Percentiles rank a stretch among this genome's conserved stretches.
Conservation (phyloP, 1,140 invertebrate genomes). For the Phthorimaea operculella region DNA sequence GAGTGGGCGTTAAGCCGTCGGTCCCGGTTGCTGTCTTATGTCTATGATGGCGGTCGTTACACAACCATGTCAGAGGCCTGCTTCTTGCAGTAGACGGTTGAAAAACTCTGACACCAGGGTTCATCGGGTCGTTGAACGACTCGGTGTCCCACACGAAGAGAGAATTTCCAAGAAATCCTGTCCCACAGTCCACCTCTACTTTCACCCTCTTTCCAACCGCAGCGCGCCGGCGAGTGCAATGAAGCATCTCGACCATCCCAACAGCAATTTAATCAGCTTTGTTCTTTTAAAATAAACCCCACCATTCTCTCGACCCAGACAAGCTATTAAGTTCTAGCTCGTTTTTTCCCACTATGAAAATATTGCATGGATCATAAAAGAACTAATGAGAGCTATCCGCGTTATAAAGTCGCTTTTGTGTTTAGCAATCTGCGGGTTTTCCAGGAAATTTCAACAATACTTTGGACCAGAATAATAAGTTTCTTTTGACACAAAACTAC, state of each 20-base stretch:
- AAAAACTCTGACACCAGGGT: too few relatives aligned
- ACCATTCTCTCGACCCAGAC: conserved; percentile 23
- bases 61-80: too few relatives aligned
- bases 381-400: neutral
- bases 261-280: conserved; percentile 40
- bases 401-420: neutral
- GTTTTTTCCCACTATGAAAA: neutral
- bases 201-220: neutral
- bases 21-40: too few relatives aligned
- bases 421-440: neutral
- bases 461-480: too few relatives aligned
- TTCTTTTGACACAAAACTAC: too few relatives aligned
- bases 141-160: too few relatives aligned
- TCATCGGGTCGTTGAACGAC: too few relatives aligned
- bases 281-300: conserved; percentile 33
- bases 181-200: neutral
- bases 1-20: too few relatives aligned
- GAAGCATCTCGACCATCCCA: conserved; percentile 25
- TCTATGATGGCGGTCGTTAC: too few relatives aligned
- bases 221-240: conserved; percentile 19
- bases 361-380: neutral
- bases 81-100: too few relatives aligned
- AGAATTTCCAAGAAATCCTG: too few relatives aligned
- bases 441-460: too few relatives aligned
- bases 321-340: conserved; percentile 17